A percentile compares a stretch with the other conserved stretches of the same genome.
Evolutionary conservation across 2,888 invertebrate genomes (phyloP).

Genomic region (Archips xylosteana): DNA sequence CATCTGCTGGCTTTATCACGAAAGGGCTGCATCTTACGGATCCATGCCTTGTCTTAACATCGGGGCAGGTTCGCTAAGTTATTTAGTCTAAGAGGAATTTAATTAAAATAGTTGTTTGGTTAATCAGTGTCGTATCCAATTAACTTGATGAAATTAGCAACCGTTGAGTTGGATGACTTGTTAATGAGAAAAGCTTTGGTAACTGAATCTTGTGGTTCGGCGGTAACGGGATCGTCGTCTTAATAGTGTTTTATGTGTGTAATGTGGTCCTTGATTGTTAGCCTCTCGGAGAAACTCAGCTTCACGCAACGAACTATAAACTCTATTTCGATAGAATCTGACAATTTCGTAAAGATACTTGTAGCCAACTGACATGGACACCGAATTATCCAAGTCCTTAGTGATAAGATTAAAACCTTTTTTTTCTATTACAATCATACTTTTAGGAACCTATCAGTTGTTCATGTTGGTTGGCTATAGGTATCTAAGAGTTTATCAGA

Average conservation of each 20-base stretch:
- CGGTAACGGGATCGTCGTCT: conserved; percentile 22
- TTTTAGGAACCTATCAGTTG: no score
- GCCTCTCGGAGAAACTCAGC: no score
- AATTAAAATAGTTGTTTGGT: conserved; percentile 42
- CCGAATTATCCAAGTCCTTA: no score
- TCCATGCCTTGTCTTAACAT: conserved; percentile 43
- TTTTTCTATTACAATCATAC: no score
- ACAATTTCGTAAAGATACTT: no score
- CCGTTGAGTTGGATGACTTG: conserved; percentile 27
- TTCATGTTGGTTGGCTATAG: no score
- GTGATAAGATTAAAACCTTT: no score
- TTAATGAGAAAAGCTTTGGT: conserved; percentile 32
- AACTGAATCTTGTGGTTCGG: conserved; percentile 18
- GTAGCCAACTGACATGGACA: no score
- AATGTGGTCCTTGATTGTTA: background rate
- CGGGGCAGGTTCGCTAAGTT: conserved; percentile 27
- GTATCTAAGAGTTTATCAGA: no score
- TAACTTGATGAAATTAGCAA: conserved; percentile 40
- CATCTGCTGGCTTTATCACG: conserved; percentile 81
- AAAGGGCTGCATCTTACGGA: conserved; percentile 77
- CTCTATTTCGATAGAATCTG: no score
- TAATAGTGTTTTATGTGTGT: conserved; percentile 13
- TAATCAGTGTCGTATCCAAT: conserved; percentile 39
- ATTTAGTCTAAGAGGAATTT: conserved; percentile 36
- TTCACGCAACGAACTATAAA: no score